A percentile compares a stretch with the other conserved stretches of the same genome.
Evolutionary conservation across 2,888 invertebrate species (phyloP).

Genomic region (Hirtodrosophila duncani): DNA sequence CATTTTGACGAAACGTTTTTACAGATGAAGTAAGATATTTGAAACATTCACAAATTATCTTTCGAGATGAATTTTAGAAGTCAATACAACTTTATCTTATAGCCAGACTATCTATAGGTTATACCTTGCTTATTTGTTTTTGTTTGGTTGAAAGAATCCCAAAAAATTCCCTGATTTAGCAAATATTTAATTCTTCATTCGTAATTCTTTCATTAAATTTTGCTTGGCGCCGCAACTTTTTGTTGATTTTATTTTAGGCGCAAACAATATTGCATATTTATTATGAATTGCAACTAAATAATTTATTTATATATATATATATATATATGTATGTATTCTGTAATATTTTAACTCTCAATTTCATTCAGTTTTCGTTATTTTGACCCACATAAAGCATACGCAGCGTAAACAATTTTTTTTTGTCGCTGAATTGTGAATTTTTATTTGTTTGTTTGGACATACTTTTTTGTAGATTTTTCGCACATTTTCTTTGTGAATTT

Average conservation of each 20-base stretch:
- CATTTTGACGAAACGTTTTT: too few species aligned
- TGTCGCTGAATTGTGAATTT: not conserved
- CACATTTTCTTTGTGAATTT: too few species aligned
- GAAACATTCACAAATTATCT: too few species aligned
- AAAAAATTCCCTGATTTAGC: too few species aligned
- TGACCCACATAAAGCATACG: conserved; percentile 28
- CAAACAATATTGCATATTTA: conserved; percentile 6
- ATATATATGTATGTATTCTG: too few species aligned
- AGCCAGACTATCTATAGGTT: too few species aligned
- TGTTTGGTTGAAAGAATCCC: conserved; percentile 1
- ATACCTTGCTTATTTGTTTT: too few species aligned
- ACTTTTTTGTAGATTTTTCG: too few species aligned
- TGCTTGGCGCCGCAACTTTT: conserved; percentile 44
- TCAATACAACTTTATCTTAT: too few species aligned
- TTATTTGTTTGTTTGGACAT: not conserved
- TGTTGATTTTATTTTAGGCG: conserved; percentile 17
- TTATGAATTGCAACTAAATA: conserved; percentile 20
- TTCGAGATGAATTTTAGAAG: too few species aligned
- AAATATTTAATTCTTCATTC: not conserved
- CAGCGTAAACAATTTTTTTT: conserved; percentile 1
- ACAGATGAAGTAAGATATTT: too few species aligned
- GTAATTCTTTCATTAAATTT: conserved; percentile 23
- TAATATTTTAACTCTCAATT: too few species aligned
- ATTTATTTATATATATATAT: conserved; percentile 10
- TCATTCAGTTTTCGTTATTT: conserved; percentile 26